Evolutionary conservation across 2,888 invertebrate genomes (phyloP).

Genomic region (Calameuta filiformis): DNA sequence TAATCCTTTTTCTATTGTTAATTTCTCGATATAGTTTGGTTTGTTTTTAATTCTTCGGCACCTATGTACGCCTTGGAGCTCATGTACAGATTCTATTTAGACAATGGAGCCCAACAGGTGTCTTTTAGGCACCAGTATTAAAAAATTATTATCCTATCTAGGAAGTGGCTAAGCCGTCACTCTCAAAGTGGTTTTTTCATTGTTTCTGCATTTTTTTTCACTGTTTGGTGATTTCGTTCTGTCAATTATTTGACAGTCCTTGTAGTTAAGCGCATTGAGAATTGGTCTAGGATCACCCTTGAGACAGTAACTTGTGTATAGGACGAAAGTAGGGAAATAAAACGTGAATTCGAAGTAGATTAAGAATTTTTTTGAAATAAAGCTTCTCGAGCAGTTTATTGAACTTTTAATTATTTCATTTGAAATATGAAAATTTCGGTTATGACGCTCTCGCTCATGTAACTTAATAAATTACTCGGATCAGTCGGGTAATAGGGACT

Average conservation of each 20-base stretch:
- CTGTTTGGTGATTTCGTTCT: background rate
- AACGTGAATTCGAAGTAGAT: too few species aligned
- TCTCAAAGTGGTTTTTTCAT: background rate
- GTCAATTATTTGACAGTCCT: background rate
- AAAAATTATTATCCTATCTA: background rate
- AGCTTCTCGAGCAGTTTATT: background rate
- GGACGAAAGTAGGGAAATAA: too few species aligned
- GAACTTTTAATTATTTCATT: background rate
- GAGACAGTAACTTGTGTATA: too few species aligned
- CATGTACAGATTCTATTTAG: background rate
- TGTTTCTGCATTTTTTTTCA: background rate
- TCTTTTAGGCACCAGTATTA: background rate
- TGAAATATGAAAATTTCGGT: background rate
- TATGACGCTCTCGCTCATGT: background rate
- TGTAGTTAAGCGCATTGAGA: background rate
- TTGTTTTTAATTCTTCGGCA: background rate
- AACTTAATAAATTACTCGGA: background rate
- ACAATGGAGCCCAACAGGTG: background rate
- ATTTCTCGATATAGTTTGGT: background rate
- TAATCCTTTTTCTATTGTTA: background rate
- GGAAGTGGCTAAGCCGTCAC: background rate
- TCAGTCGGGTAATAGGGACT: background rate
- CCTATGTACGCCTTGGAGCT: background rate
- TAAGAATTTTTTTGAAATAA: background rate
- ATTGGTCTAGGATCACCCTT: background rate